These are phyloP conservation scores for Camponotus floridanus DNA, from an alignment of 1,140 invertebrate genomes.

Conservation along the genomic window DNA sequence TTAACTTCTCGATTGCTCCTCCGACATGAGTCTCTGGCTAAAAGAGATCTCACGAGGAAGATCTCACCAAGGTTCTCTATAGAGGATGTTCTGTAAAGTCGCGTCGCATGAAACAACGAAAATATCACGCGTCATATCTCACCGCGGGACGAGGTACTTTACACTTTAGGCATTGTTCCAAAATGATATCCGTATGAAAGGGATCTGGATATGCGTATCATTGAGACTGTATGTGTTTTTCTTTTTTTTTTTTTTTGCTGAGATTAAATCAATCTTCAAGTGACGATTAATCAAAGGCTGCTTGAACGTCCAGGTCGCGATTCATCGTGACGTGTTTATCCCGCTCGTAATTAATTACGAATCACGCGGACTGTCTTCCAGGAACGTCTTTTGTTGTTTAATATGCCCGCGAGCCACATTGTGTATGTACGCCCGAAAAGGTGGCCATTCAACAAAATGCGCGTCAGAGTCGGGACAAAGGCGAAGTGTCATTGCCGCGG, in stretches of 20 bases:
- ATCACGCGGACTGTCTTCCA: constrained; percentile 42
- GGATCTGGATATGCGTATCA: too few relatives aligned
- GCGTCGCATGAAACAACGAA: neutral
- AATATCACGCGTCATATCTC: neutral
- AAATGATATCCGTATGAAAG: constrained; percentile 10
- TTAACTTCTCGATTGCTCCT: neutral
- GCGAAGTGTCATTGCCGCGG: constrained; percentile 55
- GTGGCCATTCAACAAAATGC: constrained; percentile 55
- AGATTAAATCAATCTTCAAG: constrained; percentile 18
- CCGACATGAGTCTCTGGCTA: neutral
- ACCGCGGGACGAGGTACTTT: neutral
- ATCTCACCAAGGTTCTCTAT: neutral
- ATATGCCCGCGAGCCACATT: constrained; percentile 25
- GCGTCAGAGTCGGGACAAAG: constrained; percentile 52
- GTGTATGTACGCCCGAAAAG: constrained; percentile 47
- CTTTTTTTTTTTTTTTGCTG: neutral
- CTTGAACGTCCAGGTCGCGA: constrained; percentile 35
- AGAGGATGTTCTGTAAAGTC: neutral
- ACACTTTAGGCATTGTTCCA: neutral
- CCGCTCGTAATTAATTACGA: constrained; percentile 68
- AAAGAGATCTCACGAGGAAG: neutral
- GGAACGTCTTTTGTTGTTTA: constrained; percentile 49
- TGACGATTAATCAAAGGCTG: constrained; percentile 63
- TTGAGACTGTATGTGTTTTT: neutral
- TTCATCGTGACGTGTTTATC: constrained; percentile 58